Percentiles rank a stretch among this genome's conserved stretches.
Conservation (phyloP, 2,888 invertebrate species). For the Hymenopus coronatus region DNA sequence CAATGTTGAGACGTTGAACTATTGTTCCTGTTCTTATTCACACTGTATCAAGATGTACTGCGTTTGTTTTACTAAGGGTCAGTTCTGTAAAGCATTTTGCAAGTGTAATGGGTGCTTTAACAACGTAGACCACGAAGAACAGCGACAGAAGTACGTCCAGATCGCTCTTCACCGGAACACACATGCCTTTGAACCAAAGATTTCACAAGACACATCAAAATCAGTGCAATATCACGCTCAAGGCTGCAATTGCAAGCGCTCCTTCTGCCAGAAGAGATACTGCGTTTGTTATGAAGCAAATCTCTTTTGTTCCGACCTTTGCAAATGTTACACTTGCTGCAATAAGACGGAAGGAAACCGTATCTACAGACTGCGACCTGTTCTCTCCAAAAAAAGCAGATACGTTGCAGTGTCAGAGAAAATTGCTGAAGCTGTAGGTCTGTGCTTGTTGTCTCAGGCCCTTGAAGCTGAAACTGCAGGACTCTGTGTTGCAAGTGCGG, state of each 20-base stretch:
- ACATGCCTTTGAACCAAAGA: not conserved
- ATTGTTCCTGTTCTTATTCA: not conserved
- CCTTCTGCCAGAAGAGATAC: not conserved
- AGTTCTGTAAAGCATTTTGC: not conserved
- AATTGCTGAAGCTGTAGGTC: not conserved
- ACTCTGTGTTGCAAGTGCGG: not conserved
- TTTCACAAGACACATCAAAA: not conserved
- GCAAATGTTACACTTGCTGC: not conserved
- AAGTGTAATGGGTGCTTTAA: not conserved
- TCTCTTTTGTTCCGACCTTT: not conserved
- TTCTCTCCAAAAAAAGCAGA: too few species aligned
- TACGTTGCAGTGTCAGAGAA: not conserved
- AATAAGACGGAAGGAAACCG: not conserved
- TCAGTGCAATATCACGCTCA: too few species aligned
- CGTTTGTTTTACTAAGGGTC: not conserved
- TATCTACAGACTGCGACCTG: too few species aligned
- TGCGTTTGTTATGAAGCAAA: not conserved
- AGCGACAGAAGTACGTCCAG: not conserved
- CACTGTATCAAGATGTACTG: not conserved
- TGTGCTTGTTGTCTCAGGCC: not conserved
- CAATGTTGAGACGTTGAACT: too few species aligned
- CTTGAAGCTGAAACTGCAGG: not conserved
- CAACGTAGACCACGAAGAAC: not conserved
- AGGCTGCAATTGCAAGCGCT: too few species aligned
- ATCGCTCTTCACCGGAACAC: not conserved